Evolutionary conservation across 2,113 vertebrate species (phyloP).

Genomic region (Sardina pilchardus): DNA sequence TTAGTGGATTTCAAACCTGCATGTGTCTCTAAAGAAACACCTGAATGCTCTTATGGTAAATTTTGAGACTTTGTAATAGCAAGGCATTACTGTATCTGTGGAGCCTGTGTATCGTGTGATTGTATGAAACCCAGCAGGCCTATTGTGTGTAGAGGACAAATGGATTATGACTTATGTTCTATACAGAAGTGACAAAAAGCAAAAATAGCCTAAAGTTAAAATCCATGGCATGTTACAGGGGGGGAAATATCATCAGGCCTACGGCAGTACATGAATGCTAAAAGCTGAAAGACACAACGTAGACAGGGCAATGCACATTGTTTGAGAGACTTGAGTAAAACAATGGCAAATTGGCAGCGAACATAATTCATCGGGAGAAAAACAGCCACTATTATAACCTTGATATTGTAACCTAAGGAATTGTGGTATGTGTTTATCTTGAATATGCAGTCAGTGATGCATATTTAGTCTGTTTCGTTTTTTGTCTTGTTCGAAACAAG

Average conservation of each 20-base stretch:
- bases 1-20: neutral
- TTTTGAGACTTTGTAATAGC: neutral
- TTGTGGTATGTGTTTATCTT: too few relatives aligned
- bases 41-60: neutral
- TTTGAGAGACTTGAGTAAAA: too few relatives aligned
- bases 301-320: too few relatives aligned
- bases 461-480: neutral
- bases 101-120: neutral
- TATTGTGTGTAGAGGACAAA: neutral
- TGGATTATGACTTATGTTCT: neutral
- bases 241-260: neutral
- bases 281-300: too few relatives aligned
- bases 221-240: too few relatives aligned
- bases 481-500: neutral
- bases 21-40: neutral
- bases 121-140: neutral
- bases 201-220: too few relatives aligned
- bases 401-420: too few relatives aligned
- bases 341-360: neutral
- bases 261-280: neutral
- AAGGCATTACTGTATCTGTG: neutral
- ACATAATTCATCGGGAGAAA: neutral
- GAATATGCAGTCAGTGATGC: neutral
- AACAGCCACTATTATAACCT: too few relatives aligned
- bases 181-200: neutral